phyloP scores from a whole-genome alignment of 1,140 invertebrate species.

The Diorhabda carinulata region DNA sequence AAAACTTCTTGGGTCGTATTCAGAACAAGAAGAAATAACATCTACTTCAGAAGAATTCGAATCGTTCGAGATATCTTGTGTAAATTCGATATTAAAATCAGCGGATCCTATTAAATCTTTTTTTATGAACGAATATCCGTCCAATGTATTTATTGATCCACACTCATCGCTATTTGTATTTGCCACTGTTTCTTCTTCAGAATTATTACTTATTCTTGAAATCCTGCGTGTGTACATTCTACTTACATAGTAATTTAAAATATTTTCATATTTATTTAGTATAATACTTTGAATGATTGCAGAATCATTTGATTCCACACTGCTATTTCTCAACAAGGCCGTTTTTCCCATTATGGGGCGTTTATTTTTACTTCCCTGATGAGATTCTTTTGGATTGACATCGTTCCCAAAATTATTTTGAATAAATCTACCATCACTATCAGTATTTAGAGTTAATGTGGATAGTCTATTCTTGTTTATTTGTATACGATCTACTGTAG shows the following conservation, averaged over 20 bases:
- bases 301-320: conserved; percentile 7
- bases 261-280: conserved; percentile 22
- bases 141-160: neutral
- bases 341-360: conserved; percentile 15
- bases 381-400: conserved; percentile 1
- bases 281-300: conserved; percentile 12
- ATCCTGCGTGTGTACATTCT: conserved; percentile 26
- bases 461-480: neutral
- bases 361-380: conserved; percentile 9
- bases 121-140: conserved; percentile 7
- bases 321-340: conserved; percentile 6
- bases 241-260: conserved; percentile 21
- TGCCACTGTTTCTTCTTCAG: conserved; percentile 18
- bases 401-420: neutral
- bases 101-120: no score
- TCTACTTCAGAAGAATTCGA: neutral
- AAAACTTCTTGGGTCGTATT: conserved; percentile 25
- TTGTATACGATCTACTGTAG: neutral
- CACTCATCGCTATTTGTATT: neutral
- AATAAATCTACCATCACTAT: neutral
- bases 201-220: conserved; percentile 18
- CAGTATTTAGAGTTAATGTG: neutral
- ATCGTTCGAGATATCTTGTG: conserved; percentile 9
- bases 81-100: no score
- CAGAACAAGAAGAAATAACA: conserved; percentile 8